Percentiles rank a stretch among this genome's conserved stretches.
Evolutionary conservation across 2,797 vertebrate species (phyloP).

Genomic region (Potorous gilbertii): DNA sequence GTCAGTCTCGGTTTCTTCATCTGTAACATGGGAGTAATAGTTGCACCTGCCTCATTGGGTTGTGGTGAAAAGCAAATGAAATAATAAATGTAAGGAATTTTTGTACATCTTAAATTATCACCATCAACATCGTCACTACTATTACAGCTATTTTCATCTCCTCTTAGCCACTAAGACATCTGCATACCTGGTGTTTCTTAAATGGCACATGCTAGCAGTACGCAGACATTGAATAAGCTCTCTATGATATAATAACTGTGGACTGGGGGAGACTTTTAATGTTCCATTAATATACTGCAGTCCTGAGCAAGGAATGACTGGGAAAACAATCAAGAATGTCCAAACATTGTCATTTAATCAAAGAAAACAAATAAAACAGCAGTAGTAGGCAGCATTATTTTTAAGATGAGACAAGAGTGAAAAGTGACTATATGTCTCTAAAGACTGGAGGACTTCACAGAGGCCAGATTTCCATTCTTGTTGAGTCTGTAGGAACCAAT

Average conservation of each 20-base stretch:
- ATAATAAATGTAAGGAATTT: background rate
- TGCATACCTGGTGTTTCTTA: background rate
- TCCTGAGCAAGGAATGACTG: background rate
- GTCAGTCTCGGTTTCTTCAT: background rate
- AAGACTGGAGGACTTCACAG: slow-evolving; percentile 60
- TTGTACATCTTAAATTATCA: background rate
- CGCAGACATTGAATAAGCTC: background rate
- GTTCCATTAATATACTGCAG: background rate
- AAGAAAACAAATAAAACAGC: slow-evolving; percentile 16
- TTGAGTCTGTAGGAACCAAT: slow-evolving; percentile 61
- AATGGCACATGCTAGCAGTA: background rate
- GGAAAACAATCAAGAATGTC: background rate
- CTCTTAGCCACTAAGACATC: background rate
- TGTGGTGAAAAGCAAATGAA: background rate
- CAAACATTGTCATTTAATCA: slow-evolving; percentile 41
- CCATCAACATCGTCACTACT: background rate
- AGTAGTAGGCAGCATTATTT: slow-evolving; percentile 43
- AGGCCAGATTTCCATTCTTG: slow-evolving; percentile 64
- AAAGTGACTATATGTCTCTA: slow-evolving; percentile 52
- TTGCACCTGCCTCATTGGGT: background rate
- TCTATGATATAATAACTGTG: background rate
- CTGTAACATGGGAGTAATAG: background rate
- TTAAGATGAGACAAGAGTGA: slow-evolving; percentile 48
- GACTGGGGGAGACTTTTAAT: background rate
- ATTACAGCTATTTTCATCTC: background rate